A percentile compares a stretch with the other conserved stretches of the same genome.
These are phyloP conservation scores for Arizona elegans DNA, from an alignment of 2,113 vertebrate genomes.

Conservation along the genomic window DNA sequence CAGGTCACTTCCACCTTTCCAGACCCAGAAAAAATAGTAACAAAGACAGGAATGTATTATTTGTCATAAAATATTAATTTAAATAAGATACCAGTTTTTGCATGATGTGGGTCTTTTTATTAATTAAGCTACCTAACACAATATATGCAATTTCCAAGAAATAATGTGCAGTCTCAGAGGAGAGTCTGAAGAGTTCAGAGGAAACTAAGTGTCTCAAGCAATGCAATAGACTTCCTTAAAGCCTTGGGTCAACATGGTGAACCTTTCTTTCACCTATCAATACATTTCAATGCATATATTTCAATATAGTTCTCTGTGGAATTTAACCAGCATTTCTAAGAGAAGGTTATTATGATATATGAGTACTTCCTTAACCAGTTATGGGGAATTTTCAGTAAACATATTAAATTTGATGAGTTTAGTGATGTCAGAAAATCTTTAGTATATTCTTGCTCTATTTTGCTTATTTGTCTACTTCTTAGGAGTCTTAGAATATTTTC, in stretches of 20 bases:
- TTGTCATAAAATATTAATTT: background rate
- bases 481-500: background rate
- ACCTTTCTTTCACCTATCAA: background rate
- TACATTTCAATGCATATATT: background rate
- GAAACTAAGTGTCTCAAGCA: background rate
- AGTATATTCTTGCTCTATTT: background rate
- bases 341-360: background rate
- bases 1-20: background rate
- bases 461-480: background rate
- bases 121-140: background rate
- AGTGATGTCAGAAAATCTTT: background rate
- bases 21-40: background rate
- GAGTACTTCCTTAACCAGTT: background rate
- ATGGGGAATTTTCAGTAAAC: background rate
- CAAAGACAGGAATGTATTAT: background rate
- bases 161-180: background rate
- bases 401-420: background rate
- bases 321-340: background rate
- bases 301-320: background rate
- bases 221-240: background rate
- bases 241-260: background rate
- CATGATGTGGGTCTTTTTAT: background rate
- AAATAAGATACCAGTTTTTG: background rate
- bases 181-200: background rate
- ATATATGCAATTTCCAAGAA: background rate